Percentiles rank a stretch among this genome's conserved stretches.
Evolutionary conservation across 2,888 invertebrate genomes (phyloP).

Genomic region (Mythimna lalbum): DNA sequence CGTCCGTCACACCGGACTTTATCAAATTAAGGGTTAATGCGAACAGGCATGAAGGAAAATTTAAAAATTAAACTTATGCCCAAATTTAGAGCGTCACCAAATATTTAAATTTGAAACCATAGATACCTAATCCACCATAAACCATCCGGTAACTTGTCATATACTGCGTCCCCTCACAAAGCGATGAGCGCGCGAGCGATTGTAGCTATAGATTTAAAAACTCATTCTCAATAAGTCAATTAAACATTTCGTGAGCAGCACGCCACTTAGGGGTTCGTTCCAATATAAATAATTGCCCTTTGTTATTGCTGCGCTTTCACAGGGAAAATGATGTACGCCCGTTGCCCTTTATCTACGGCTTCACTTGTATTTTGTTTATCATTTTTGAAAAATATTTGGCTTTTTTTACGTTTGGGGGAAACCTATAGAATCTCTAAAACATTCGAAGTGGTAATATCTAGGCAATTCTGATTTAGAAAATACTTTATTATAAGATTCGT

Average conservation of each 20-base stretch:
- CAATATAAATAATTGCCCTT: conserved; percentile 87
- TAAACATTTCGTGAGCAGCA: conserved; percentile 86
- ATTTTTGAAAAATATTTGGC: background rate
- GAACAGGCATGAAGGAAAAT: too few species aligned
- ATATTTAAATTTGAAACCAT: background rate
- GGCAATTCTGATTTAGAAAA: background rate
- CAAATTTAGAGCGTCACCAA: background rate
- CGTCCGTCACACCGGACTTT: too few species aligned
- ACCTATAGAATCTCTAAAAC: background rate
- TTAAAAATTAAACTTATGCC: background rate
- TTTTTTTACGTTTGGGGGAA: background rate
- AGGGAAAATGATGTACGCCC: conserved; percentile 67
- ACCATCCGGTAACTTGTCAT: conserved; percentile 57
- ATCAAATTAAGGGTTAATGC: too few species aligned
- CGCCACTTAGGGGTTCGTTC: conserved; percentile 86
- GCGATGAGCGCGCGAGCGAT: conserved; percentile 82
- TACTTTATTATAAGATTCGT: background rate
- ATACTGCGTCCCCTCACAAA: conserved; percentile 67
- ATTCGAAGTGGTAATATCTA: background rate
- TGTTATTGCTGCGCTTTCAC: conserved; percentile 82
- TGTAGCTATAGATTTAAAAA: conserved; percentile 85
- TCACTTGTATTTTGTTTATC: conserved; percentile 3
- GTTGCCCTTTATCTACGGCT: conserved; percentile 27
- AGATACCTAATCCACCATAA: background rate
- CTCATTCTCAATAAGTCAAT: conserved; percentile 90